A percentile compares a stretch with the other conserved stretches of the same genome.
These are phyloP conservation scores for Catalaphyllia jardinei DNA, from an alignment of 64 coral and sea anemone species.

Conservation along the genomic window DNA sequence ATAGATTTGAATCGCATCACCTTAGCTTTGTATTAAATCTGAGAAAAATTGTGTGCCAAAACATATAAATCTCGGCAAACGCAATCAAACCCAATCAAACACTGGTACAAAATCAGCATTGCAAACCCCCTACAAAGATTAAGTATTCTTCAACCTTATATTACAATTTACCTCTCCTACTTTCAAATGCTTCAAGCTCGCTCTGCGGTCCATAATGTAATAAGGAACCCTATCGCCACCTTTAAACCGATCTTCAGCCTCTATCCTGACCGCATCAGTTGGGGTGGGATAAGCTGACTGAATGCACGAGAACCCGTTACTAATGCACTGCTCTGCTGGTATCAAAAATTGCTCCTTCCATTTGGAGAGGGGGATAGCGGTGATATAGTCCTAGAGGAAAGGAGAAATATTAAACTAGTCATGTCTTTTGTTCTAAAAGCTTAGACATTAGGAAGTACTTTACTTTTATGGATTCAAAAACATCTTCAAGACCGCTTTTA, in stretches of 20 bases:
- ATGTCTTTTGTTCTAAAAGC: too few species aligned
- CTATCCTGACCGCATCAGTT: constrained; percentile 49
- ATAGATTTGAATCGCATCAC: too few species aligned
- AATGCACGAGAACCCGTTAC: constrained; percentile 63
- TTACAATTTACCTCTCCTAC: constrained; percentile 3
- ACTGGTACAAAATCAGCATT: background rate
- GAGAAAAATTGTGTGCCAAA: too few species aligned
- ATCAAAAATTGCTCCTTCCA: constrained; percentile 68
- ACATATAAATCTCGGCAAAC: too few species aligned
- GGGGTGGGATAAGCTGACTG: constrained; percentile 62
- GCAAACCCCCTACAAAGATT: background rate
- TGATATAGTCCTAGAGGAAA: constrained; percentile 67
- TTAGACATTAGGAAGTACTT: too few species aligned
- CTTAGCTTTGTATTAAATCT: too few species aligned
- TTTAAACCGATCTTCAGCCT: constrained; percentile 68
- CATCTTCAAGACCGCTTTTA: too few species aligned
- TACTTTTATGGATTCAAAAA: too few species aligned
- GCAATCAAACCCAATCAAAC: too few species aligned
- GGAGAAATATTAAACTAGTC: too few species aligned
- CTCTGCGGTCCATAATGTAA: constrained; percentile 65
- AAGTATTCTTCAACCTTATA: background rate
- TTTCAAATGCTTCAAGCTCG: constrained; percentile 24
- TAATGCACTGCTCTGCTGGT: constrained; percentile 76
- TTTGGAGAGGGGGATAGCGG: constrained; percentile 54
- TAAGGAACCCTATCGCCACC: constrained; percentile 54